phyloP scores from a whole-genome alignment of 2,113 vertebrate genomes.

The Theristicus caerulescens region DNA sequence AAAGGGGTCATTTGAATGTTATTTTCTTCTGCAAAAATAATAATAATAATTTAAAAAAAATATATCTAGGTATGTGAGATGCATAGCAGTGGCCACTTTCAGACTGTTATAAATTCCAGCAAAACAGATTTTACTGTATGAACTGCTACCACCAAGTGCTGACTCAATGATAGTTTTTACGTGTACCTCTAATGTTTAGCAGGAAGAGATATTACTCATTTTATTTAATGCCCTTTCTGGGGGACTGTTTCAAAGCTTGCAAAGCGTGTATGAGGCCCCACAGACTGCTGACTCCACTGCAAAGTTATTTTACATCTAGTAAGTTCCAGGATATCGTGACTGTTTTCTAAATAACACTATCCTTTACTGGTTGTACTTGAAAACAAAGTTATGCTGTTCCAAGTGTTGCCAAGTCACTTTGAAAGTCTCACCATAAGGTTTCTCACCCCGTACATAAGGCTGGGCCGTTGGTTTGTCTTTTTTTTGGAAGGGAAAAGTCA shows the following conservation, averaged over 20 bases:
- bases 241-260: background rate
- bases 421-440: background rate
- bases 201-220: slow-evolving; percentile 49
- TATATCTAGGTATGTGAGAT: background rate
- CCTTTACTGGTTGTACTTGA: background rate
- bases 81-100: background rate
- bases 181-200: slow-evolving; percentile 17
- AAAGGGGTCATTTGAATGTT: background rate
- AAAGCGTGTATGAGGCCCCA: background rate
- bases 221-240: slow-evolving; percentile 14
- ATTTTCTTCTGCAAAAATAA: background rate
- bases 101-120: slow-evolving; percentile 1
- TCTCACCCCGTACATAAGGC: background rate
- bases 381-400: background rate
- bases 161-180: slow-evolving; percentile 27
- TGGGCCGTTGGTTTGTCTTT: background rate
- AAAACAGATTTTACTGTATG: slow-evolving; percentile 18
- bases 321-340: slow-evolving; percentile 16
- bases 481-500: background rate
- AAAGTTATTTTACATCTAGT: background rate
- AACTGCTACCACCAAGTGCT: slow-evolving; percentile 15
- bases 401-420: background rate
- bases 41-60: background rate
- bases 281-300: slow-evolving; percentile 24
- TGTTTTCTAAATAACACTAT: background rate